Evolutionary conservation across 2,888 invertebrate species (phyloP).

Genomic region (Synergus japonicus): DNA sequence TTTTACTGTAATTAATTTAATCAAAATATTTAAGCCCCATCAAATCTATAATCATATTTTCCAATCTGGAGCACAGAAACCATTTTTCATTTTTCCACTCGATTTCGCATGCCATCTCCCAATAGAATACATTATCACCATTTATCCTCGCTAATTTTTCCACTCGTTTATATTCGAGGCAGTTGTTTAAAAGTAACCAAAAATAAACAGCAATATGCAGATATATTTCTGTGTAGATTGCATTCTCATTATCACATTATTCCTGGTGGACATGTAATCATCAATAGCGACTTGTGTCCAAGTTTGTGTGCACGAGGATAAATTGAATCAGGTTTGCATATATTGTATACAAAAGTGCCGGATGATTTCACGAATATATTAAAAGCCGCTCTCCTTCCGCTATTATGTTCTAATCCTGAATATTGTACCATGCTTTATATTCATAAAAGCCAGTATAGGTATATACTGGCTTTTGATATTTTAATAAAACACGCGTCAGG

Average conservation of each 20-base stretch:
- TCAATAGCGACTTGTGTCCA: slow-evolving; percentile 29
- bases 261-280: slow-evolving; percentile 15
- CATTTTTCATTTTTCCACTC: slow-evolving; percentile 19
- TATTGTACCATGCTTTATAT: slow-evolving; percentile 17
- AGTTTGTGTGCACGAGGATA: slow-evolving; percentile 13
- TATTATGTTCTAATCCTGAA: background rate
- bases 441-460: background rate
- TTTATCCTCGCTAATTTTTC: slow-evolving; percentile 14
- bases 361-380: slow-evolving; percentile 20
- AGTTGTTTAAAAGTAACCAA: background rate
- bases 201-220: background rate
- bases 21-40: slow-evolving; percentile 11
- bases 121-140: slow-evolving; percentile 15
- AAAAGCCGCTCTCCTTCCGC: background rate
- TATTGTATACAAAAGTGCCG: slow-evolving; percentile 17
- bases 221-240: slow-evolving; percentile 13
- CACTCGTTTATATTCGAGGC: background rate
- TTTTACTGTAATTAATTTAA: slow-evolving; percentile 18
- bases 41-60: slow-evolving; percentile 20
- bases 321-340: slow-evolving; percentile 29
- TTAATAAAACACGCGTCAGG: slow-evolving; percentile 9
- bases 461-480: slow-evolving; percentile 26
- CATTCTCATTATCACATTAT: slow-evolving; percentile 28
- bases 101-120: background rate
- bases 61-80: background rate